phyloP scores from a whole-genome alignment of 2,888 invertebrate species.

The Aleiodes alternator region DNA sequence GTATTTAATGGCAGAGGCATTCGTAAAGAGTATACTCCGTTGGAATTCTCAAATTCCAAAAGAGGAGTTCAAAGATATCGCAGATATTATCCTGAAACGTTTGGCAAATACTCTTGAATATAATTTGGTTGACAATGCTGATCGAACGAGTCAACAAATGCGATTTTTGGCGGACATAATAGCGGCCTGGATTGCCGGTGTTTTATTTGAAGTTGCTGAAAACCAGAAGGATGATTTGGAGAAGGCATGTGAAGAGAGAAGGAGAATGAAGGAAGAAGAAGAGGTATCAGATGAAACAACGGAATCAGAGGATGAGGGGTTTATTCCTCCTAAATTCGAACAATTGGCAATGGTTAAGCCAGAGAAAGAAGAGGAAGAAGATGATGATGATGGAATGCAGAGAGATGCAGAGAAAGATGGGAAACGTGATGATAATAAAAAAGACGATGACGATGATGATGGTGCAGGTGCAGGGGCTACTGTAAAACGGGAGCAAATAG shows the following conservation, averaged over 20 bases:
- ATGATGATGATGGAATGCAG: constrained; percentile 51
- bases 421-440: constrained; percentile 43
- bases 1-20: constrained; percentile 67
- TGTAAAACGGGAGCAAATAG: constrained; percentile 26
- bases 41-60: constrained; percentile 62
- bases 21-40: constrained; percentile 66
- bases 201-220: constrained; percentile 65
- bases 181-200: constrained; percentile 68
- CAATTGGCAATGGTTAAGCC: constrained; percentile 1
- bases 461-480: constrained; percentile 37
- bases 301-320: constrained; percentile 34
- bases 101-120: constrained; percentile 61
- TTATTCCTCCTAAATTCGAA: not conserved
- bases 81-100: constrained; percentile 63
- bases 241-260: constrained; percentile 55
- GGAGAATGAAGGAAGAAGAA: constrained; percentile 36
- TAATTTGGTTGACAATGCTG: constrained; percentile 58
- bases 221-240: constrained; percentile 56
- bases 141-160: constrained; percentile 68
- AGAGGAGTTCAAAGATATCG: constrained; percentile 67
- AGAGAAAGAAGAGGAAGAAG: constrained; percentile 35
- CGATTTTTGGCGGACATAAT: constrained; percentile 66
- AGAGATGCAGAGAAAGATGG: constrained; percentile 52
- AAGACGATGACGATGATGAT: constrained; percentile 46
- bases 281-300: constrained; percentile 27